phyloP scores from a whole-genome alignment of 2,113 vertebrate species.

The Pelobates fuscus region DNA sequence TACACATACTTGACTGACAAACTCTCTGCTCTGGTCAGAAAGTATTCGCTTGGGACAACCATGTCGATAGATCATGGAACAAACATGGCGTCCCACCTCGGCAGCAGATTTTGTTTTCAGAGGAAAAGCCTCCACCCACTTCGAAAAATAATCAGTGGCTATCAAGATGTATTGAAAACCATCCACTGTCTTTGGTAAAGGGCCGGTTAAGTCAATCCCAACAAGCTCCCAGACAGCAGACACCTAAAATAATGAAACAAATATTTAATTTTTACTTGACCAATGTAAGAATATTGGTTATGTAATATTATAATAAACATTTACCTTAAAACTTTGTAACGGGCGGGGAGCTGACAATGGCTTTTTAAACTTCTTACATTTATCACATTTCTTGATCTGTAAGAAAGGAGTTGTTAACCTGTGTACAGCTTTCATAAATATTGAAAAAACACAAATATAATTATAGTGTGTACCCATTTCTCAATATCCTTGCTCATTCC shows the following conservation, averaged over 20 bases:
- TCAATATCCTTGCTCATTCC: not conserved
- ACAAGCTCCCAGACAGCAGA: slow-evolving; percentile 16
- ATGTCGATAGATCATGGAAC: not conserved
- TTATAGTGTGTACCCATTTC: not conserved
- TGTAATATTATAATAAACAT: not conserved
- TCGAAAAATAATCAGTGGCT: not conserved
- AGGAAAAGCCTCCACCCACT: slow-evolving; percentile 12
- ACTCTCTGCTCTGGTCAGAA: not conserved
- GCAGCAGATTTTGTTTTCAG: not conserved
- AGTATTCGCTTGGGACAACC: not conserved
- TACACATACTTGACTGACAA: not conserved
- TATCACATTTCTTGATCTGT: not conserved
- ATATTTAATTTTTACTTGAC: not conserved
- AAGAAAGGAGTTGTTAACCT: not conserved
- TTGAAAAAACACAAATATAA: not conserved
- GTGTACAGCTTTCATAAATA: not conserved
- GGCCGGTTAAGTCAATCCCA: slow-evolving; percentile 7
- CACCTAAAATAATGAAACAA: slow-evolving; percentile 8
- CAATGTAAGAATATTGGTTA: not conserved
- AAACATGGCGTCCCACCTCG: not conserved
- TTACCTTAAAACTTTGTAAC: not conserved
- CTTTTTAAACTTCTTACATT: not conserved
- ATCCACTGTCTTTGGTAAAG: slow-evolving; percentile 5
- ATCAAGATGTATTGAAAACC: not conserved
- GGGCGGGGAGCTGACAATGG: not conserved